A percentile compares a stretch with the other conserved stretches of the same genome.
phyloP scores from a whole-genome alignment of 2,888 invertebrate genomes.

The Macroteleia sp. region DNA sequence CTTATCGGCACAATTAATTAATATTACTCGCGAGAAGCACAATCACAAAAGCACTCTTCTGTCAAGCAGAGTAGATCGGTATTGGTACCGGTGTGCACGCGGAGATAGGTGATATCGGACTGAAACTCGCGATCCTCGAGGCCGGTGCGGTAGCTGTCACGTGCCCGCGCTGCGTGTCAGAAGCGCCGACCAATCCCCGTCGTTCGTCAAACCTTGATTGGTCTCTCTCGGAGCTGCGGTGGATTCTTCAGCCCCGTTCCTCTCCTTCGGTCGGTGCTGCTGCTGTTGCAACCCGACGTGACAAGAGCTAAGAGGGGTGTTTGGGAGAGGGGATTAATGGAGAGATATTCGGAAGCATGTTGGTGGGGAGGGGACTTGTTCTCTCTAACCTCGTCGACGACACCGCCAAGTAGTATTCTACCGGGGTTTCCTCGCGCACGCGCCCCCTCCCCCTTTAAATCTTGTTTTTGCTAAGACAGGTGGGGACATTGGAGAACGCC shows the following conservation, averaged over 20 bases:
- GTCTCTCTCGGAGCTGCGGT: slow-evolving; percentile 84
- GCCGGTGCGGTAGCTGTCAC: slow-evolving; percentile 84
- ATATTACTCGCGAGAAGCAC: slow-evolving; percentile 66
- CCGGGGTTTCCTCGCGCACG: slow-evolving; percentile 74
- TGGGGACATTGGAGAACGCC: slow-evolving; percentile 50
- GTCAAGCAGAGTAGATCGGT: slow-evolving; percentile 63
- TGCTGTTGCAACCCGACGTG: slow-evolving; percentile 74
- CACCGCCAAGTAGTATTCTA: slow-evolving; percentile 73
- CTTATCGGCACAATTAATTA: slow-evolving; percentile 25
- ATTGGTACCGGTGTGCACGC: slow-evolving; percentile 81
- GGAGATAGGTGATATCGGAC: slow-evolving; percentile 84
- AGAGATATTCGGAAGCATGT: slow-evolving; percentile 82
- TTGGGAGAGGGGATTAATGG: slow-evolving; percentile 81
- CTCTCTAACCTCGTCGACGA: slow-evolving; percentile 70
- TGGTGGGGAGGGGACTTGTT: slow-evolving; percentile 74
- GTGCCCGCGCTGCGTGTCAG: slow-evolving; percentile 80
- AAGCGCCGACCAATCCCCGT: slow-evolving; percentile 83
- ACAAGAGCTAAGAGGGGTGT: slow-evolving; percentile 79
- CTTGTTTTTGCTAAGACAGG: slow-evolving; percentile 58
- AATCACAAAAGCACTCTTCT: slow-evolving; percentile 37
- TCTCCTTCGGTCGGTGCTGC: slow-evolving; percentile 72
- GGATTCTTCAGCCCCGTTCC: slow-evolving; percentile 84
- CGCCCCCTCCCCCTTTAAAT: slow-evolving; percentile 70
- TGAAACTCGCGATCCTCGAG: slow-evolving; percentile 81
- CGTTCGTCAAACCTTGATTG: slow-evolving; percentile 86